Base-by-base conservation (phyloP, 1,140 invertebrate genomes). In the Pseudomyrmex pallidus region DNA sequence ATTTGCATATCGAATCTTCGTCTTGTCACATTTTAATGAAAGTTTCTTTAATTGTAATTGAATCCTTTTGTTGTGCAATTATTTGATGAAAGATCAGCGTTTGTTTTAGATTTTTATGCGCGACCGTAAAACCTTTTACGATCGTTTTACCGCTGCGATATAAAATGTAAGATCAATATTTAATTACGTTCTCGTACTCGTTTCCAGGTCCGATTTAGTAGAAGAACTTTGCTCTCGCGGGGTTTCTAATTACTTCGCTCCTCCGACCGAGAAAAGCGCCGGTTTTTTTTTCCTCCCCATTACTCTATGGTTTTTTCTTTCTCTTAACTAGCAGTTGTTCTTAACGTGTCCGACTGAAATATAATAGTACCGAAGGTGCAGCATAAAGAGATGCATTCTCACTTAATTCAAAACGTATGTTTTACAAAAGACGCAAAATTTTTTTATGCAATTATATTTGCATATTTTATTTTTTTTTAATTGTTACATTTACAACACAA, bases 151-250 rank as follows among this genome's bases (percentile, higher is more conserved):
- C 12, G 44, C 7, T 8, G 17, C 52, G 52, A 78, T 35, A 57
- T 44, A 78, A 68, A 78, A 78, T 57, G 64, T 17, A 78, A 56
- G 76, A 70, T 78, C 76, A 78, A 78, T 78, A 78, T 78, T 68
- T 78, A 78, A 78, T 78, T 78, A 78, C 64, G 64, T 70, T 70
- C 64, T 50, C 20, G 74, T 68, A 46, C 63, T 17, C 35, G 63
- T 70, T 78, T 68, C 17, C 20, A 59, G 54, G 35, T 57, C 64
- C 48, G 74, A 78, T 78, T 78, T 78, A 78, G 54, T 59, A 70
- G 44, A 17, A 70, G 5, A 35, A 78, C 64, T 78, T 67, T 68
- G 35, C 20, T 78, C 64, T 59, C 64, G 25, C 35, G 15, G 35
- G 50, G 35, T 2, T 70, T 68, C 76, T 78, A 78, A 70, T 78